phyloP scores from a whole-genome alignment of 1,140 invertebrate genomes.

The Meloidogyne exigua region DNA sequence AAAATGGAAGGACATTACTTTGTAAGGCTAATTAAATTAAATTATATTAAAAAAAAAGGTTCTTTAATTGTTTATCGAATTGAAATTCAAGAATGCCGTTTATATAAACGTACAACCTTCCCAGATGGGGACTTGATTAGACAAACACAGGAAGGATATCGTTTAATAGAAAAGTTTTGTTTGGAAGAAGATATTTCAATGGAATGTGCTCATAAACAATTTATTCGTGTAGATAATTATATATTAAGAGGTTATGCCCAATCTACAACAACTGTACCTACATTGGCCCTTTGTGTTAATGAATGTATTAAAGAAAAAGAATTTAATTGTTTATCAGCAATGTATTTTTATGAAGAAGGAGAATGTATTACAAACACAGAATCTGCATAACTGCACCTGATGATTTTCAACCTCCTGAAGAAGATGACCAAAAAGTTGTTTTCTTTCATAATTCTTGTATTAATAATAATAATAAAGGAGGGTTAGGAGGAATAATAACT shows the following conservation, averaged over 20 bases:
- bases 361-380: constrained; percentile 63
- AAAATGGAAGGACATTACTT: constrained; percentile 22
- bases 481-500: background rate
- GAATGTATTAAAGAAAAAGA: constrained; percentile 53
- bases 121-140: background rate
- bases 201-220: constrained; percentile 51
- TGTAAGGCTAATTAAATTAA: background rate
- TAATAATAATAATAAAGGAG: background rate
- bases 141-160: constrained; percentile 2
- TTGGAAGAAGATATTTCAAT: constrained; percentile 49
- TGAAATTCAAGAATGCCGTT: background rate
- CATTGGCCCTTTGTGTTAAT: constrained; percentile 56
- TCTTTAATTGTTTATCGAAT: background rate
- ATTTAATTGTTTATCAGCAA: constrained; percentile 60
- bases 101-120: background rate
- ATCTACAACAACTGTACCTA: constrained; percentile 43
- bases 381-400: constrained; percentile 49
- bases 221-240: constrained; percentile 56
- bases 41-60: background rate
- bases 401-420: constrained; percentile 39
- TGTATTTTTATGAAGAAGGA: constrained; percentile 63
- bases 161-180: constrained; percentile 10
- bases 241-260: constrained; percentile 57
- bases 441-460: constrained; percentile 59
- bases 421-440: constrained; percentile 56